Conservation (phyloP, 2,113 vertebrate species). For the Chaenogobius annularis region DNA sequence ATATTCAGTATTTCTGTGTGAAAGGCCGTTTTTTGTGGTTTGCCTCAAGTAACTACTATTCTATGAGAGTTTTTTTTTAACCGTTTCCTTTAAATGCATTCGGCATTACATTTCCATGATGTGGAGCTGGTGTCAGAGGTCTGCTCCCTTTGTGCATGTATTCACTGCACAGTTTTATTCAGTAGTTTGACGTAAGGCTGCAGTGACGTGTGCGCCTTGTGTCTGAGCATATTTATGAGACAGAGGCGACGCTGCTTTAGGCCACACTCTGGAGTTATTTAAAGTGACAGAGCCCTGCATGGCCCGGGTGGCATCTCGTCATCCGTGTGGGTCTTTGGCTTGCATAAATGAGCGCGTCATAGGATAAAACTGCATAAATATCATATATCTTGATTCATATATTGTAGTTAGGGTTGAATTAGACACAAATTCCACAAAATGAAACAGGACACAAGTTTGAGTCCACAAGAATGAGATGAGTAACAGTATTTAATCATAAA, state of each 20-base stretch:
- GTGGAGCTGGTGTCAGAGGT: neutral
- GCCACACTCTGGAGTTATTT: constrained; percentile 42
- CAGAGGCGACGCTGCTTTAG: constrained; percentile 13
- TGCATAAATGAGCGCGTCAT: constrained; percentile 6
- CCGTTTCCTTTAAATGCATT: neutral
- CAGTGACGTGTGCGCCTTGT: constrained; percentile 13
- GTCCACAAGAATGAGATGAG: too few relatives aligned
- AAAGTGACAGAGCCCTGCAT: constrained; percentile 42
- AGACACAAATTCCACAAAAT: too few relatives aligned
- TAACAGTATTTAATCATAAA: too few relatives aligned
- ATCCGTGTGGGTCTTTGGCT: constrained; percentile 24
- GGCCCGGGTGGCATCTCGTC: constrained; percentile 39
- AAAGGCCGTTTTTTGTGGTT: neutral
- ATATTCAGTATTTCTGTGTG: neutral
- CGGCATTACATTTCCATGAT: neutral
- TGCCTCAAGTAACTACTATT: too few relatives aligned
- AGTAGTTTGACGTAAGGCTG: neutral
- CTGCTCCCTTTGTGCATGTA: neutral
- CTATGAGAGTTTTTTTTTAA: too few relatives aligned
- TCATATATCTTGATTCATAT: neutral
- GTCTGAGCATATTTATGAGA: constrained; percentile 16
- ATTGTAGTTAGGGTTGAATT: too few relatives aligned
- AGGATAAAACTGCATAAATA: neutral
- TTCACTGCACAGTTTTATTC: neutral
- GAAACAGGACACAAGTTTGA: too few relatives aligned